phyloP scores from a whole-genome alignment of 2,888 invertebrate genomes.

The Liodrosophila aerea region DNA sequence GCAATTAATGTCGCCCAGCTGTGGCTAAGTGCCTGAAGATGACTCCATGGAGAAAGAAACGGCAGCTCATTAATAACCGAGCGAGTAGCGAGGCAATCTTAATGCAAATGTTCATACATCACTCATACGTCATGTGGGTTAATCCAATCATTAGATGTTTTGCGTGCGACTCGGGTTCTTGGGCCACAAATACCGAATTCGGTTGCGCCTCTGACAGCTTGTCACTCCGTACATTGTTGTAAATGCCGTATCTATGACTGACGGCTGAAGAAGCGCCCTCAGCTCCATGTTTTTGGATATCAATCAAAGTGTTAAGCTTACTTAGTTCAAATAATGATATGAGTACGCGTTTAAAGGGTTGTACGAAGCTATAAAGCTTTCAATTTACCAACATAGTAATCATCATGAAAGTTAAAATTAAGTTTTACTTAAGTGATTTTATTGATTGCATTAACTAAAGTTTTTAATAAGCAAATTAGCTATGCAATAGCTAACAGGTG shows the following conservation, averaged over 20 bases:
- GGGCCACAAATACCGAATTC: constrained; percentile 6
- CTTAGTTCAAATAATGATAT: constrained; percentile 7
- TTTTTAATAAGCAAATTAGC: constrained; percentile 23
- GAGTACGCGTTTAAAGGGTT: background rate
- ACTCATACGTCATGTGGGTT: constrained; percentile 73
- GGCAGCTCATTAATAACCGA: constrained; percentile 65
- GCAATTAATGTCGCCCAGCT: constrained; percentile 64
- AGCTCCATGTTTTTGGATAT: constrained; percentile 35
- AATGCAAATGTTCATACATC: constrained; percentile 62
- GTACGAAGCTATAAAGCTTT: too few species aligned
- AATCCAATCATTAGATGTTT: constrained; percentile 59
- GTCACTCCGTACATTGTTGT: constrained; percentile 33
- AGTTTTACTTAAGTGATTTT: constrained; percentile 5
- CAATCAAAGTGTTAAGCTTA: constrained; percentile 62
- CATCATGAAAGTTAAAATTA: too few species aligned
- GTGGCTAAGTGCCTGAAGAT: constrained; percentile 11
- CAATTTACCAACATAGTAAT: too few species aligned
- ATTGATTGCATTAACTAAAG: constrained; percentile 19
- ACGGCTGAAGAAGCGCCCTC: constrained; percentile 16
- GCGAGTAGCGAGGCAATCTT: constrained; percentile 25
- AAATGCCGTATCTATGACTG: constrained; percentile 47
- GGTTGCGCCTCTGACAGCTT: constrained; percentile 38
- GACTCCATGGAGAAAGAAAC: constrained; percentile 33
- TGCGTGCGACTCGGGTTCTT: constrained; percentile 24
- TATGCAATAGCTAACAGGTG: background rate